Conservation (phyloP, 2,113 vertebrate genomes). For the Tonatia bakeri region DNA sequence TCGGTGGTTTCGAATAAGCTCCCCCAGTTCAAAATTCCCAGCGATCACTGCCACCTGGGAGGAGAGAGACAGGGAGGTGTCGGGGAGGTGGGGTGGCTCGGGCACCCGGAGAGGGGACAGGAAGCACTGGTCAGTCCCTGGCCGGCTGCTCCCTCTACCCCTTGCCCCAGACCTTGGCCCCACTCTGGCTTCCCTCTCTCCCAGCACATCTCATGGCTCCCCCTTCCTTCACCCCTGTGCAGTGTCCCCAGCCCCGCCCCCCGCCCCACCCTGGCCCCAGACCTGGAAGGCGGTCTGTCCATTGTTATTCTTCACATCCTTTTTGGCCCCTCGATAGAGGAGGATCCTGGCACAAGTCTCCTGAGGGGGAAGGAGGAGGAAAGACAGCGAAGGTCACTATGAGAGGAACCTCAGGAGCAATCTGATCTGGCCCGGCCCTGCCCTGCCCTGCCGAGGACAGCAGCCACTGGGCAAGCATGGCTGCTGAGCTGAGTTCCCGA, state of each 20-base stretch:
- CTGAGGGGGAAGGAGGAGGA: slow-evolving; percentile 66
- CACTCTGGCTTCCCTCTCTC: fast-evolving
- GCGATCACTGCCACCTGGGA: slow-evolving; percentile 92
- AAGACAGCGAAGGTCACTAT: not conserved
- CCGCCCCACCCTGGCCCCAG: not conserved
- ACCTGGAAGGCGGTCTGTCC: slow-evolving; percentile 95
- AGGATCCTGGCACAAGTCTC: slow-evolving; percentile 92
- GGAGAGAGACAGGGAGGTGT: slow-evolving; percentile 12
- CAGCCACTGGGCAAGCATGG: not conserved
- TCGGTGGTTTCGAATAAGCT: slow-evolving; percentile 92
- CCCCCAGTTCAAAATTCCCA: slow-evolving; percentile 93
- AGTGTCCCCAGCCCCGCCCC: not conserved
- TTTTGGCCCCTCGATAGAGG: slow-evolving; percentile 90
- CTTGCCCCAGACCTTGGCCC: not conserved
- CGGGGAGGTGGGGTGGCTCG: not conserved
- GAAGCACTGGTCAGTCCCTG: not conserved
- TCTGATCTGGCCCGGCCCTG: not conserved
- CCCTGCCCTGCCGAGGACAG: not conserved
- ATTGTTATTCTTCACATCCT: slow-evolving; percentile 91
- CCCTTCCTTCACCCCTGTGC: not conserved
- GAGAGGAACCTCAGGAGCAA: not conserved
- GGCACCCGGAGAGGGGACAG: not conserved
- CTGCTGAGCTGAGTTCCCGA: not conserved
- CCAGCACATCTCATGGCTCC: not conserved
- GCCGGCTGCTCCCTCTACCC: not conserved